Evolutionary conservation across 2,888 invertebrate species (phyloP), one percentile per base, ranked within the genome.

Genomic region (Brenthis hecate): DNA sequence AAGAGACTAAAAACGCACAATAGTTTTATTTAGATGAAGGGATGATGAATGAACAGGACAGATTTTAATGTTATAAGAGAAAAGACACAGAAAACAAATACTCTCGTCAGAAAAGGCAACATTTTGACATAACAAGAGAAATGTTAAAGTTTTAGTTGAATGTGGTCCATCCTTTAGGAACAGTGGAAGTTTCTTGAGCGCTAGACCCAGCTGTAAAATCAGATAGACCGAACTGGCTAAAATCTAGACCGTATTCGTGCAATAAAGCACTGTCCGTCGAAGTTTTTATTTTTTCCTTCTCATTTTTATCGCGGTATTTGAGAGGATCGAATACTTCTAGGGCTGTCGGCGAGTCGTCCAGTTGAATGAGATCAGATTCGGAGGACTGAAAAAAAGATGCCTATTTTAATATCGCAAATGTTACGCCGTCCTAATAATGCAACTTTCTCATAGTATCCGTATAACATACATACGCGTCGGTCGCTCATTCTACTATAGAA

Each of bases 161-260:
- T 1, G 91, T 91, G 56, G 91, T 89, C 92, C 92, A 92, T 43
- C 89, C 90, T 73, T 86, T 88, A 13, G 88, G 91, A 63, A 88
- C 85, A 53, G 85, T 73, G 14, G 81, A 73, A 13, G 83, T 66
- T n/a, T 86, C 86, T 47, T 78, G 78, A 13, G 80, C 70, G 72
- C 83, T 85, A 48, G 86, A 76, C 55, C 73, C 67, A 14, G 85
- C 79, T 58, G 87, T 80, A 72, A 93, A 89, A 73, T 94, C 94
- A 75, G 94, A 91, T 81, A 91, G 76, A 51, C 86, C 88, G 73
- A 89, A 92, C 71, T 86, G 86, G 74, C 91, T 91, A 74, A 96
- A 96, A 85, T 96, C 95, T 75, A 96, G 88, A 65, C 96, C 96
- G 79, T 96, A 96, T 78, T 96, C 96, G 78, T 95, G 94, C 73